phyloP scores from a whole-genome alignment of 2,113 vertebrate species.

The Gnathonemus echidnorhynchus region DNA sequence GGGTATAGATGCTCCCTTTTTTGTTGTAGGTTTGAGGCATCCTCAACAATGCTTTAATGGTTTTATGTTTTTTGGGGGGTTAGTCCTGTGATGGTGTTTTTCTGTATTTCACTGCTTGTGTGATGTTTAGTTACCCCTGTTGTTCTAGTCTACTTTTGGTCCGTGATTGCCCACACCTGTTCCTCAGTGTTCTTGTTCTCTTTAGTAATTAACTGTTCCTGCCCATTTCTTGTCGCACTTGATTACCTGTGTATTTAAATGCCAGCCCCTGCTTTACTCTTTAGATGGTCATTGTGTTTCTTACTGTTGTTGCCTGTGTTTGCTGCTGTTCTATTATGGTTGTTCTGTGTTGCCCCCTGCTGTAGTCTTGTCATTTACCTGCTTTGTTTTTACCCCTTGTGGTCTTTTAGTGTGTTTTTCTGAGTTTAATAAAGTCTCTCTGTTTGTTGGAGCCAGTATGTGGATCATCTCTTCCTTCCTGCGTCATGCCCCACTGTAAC shows the following conservation, averaged over 20 bases:
- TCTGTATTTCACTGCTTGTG: not conserved
- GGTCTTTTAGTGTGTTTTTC: not conserved
- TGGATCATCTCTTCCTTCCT: not conserved
- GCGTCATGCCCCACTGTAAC: not conserved
- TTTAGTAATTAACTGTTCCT: not conserved
- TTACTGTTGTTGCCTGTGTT: not conserved
- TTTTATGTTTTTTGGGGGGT: not conserved
- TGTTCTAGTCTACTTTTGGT: not conserved
- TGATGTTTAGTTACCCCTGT: not conserved
- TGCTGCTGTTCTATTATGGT: not conserved
- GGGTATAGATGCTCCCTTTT: not conserved
- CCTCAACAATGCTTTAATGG: not conserved
- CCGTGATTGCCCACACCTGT: not conserved
- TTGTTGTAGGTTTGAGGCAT: not conserved
- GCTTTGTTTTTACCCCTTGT: not conserved
- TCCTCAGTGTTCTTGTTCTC: not conserved
- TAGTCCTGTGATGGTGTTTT: not conserved
- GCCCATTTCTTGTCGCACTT: too few relatives aligned
- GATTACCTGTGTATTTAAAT: not conserved
- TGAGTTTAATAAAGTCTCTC: not conserved
- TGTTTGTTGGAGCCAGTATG: not conserved
- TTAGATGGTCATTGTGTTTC: not conserved
- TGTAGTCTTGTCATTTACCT: not conserved
- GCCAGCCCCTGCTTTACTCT: not conserved
- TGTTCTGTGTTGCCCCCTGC: not conserved